Percentiles rank a stretch among this genome's conserved stretches.
Evolutionary conservation across 2,113 vertebrate genomes (phyloP).

Genomic region (Beaufortia kweichowensis): DNA sequence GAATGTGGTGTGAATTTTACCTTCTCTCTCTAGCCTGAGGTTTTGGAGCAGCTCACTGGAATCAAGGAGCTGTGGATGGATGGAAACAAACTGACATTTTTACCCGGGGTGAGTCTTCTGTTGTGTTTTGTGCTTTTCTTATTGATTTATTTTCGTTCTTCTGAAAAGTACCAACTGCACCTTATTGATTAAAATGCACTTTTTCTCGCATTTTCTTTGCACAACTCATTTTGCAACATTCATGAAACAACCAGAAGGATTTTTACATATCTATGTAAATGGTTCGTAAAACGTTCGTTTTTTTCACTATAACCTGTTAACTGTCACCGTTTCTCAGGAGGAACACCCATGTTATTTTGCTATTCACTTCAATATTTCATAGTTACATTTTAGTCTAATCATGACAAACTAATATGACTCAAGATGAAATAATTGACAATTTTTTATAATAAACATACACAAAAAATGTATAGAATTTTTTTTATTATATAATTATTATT

Average conservation of each 20-base stretch:
- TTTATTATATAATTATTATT: no score
- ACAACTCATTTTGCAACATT: not conserved
- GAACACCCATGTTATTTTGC: no score
- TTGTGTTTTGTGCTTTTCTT: not conserved
- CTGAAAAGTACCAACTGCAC: not conserved
- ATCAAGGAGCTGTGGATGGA: conserved; percentile 99
- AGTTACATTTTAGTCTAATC: no score
- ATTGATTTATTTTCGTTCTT: not conserved
- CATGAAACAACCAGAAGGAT: not conserved
- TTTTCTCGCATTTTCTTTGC: not conserved
- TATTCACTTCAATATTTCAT: no score
- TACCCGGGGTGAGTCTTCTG: conserved; percentile 84
- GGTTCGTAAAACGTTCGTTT: not conserved
- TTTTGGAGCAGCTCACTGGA: conserved; percentile 92
- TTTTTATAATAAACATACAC: no score
- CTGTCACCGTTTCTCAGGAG: no score
- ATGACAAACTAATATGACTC: no score
- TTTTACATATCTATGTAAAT: not conserved
- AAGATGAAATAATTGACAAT: no score
- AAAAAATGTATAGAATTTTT: no score
- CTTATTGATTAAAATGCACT: not conserved
- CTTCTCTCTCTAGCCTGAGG: conserved; percentile 86
- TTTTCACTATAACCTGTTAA: no score
- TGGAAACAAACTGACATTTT: conserved; percentile 91
- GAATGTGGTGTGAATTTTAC: not conserved